Percentiles rank a stretch among this genome's conserved stretches.
Evolutionary conservation across 2,888 invertebrate genomes (phyloP).

Genomic region (Onchidella celtica): DNA sequence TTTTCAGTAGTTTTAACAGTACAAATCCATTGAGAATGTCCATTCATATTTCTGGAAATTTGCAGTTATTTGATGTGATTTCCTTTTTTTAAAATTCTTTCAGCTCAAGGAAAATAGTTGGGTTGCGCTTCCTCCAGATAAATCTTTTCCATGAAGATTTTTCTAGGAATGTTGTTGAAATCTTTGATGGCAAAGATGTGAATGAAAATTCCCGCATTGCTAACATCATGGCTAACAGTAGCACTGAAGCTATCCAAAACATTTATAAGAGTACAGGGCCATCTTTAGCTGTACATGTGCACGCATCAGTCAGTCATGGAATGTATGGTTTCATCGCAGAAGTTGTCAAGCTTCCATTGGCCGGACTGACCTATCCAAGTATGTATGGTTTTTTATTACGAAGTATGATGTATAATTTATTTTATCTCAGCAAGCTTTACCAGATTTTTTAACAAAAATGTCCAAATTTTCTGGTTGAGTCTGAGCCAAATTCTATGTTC

Average conservation of each 20-base stretch:
- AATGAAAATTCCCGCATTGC: slow-evolving; percentile 80
- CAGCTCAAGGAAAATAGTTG: slow-evolving; percentile 89
- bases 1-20: neutral
- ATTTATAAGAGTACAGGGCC: slow-evolving; percentile 69
- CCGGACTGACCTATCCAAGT: slow-evolving; percentile 76
- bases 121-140: slow-evolving; percentile 84
- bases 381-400: too few relatives aligned
- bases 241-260: slow-evolving; percentile 56
- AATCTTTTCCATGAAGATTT: slow-evolving; percentile 78
- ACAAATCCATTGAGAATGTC: neutral
- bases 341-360: slow-evolving; percentile 91
- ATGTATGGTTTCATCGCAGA: slow-evolving; percentile 97
- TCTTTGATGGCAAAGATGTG: slow-evolving; percentile 96
- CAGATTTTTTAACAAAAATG: too few relatives aligned
- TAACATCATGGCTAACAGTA: slow-evolving; percentile 68
- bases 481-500: too few relatives aligned
- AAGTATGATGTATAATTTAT: too few relatives aligned
- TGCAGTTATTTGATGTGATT: neutral
- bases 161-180: slow-evolving; percentile 88
- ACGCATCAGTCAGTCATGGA: slow-evolving; percentile 96
- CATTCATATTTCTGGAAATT: too few relatives aligned
- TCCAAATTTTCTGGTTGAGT: too few relatives aligned
- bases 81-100: slow-evolving; percentile 1
- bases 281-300: slow-evolving; percentile 90
- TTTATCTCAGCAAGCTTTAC: too few relatives aligned